Percentiles rank a stretch among this genome's conserved stretches.
These are phyloP conservation scores for Cyprinella venusta DNA, from an alignment of 2,797 vertebrate species.

Conservation along the genomic window DNA sequence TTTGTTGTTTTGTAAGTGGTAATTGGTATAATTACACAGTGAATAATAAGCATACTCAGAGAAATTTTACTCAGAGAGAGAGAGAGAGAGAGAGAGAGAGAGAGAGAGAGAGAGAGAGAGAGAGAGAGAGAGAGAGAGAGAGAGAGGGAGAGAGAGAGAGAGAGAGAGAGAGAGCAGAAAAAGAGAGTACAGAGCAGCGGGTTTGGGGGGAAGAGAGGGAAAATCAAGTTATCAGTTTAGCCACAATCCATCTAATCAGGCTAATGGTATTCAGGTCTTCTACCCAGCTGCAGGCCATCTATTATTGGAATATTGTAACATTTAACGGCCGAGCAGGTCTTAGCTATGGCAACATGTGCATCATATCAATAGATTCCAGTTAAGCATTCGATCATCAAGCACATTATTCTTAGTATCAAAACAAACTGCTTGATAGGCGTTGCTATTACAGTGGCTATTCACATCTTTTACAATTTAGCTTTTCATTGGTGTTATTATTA, in stretches of 20 bases:
- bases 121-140: not conserved
- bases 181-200: not conserved
- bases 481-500: not conserved
- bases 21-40: not conserved
- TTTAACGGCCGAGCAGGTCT: constrained; percentile 40
- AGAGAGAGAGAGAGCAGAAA: not conserved
- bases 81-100: not conserved
- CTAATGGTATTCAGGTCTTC: constrained; percentile 46
- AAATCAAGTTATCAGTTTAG: constrained; percentile 30
- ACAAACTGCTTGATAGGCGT: constrained; percentile 56
- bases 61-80: not conserved
- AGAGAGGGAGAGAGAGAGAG: not conserved
- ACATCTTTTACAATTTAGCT: not conserved
- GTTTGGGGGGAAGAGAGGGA: not conserved
- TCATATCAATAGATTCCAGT: constrained; percentile 45
- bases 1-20: not conserved
- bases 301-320: constrained; percentile 54
- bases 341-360: not conserved
- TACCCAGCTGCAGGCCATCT: constrained; percentile 31
- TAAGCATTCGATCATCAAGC: constrained; percentile 44
- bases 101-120: not conserved
- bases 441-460: constrained; percentile 42
- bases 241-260: constrained; percentile 38
- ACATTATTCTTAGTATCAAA: constrained; percentile 55
- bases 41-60: not conserved